A percentile compares a stretch with the other conserved stretches of the same genome.
Evolutionary conservation across 2,797 vertebrate species (phyloP).

Genomic region (Myripristis murdjan): DNA sequence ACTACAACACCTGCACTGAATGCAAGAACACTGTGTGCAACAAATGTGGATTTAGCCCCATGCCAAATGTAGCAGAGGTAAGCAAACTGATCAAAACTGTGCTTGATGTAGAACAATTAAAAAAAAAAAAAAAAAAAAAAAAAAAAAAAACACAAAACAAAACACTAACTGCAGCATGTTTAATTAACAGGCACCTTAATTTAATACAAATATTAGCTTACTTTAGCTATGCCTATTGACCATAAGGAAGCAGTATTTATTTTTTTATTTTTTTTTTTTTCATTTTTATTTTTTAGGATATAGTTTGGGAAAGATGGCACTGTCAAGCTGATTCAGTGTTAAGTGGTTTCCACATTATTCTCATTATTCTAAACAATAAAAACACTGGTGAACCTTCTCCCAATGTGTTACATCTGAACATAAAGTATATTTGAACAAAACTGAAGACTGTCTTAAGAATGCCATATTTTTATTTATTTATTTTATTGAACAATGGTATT

Average conservation of each 20-base stretch:
- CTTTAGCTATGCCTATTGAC: background rate
- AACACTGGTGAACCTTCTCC: background rate
- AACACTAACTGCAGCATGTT: background rate
- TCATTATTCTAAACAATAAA: background rate
- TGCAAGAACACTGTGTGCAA: slow-evolving; percentile 93
- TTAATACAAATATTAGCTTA: background rate
- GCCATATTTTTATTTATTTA: no score
- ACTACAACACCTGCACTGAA: slow-evolving; percentile 91
- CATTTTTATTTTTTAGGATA: no score
- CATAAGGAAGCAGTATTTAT: no score
- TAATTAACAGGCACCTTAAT: background rate
- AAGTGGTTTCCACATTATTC: no score
- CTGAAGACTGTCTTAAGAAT: background rate
- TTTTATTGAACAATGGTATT: no score
- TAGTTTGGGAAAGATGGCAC: background rate
- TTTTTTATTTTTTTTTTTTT: no score
- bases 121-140: slow-evolving; percentile 49
- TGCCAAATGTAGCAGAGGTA: slow-evolving; percentile 90
- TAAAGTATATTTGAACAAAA: background rate
- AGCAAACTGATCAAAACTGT: slow-evolving; percentile 14
- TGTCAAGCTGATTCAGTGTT: background rate
- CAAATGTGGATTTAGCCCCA: slow-evolving; percentile 96
- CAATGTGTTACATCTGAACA: background rate
- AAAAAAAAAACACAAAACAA: no score
- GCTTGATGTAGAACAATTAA: background rate